Percentiles rank a stretch among this genome's conserved stretches.
Conservation (phyloP, 2,113 vertebrate species). For the Hyperopisus bebe region DNA sequence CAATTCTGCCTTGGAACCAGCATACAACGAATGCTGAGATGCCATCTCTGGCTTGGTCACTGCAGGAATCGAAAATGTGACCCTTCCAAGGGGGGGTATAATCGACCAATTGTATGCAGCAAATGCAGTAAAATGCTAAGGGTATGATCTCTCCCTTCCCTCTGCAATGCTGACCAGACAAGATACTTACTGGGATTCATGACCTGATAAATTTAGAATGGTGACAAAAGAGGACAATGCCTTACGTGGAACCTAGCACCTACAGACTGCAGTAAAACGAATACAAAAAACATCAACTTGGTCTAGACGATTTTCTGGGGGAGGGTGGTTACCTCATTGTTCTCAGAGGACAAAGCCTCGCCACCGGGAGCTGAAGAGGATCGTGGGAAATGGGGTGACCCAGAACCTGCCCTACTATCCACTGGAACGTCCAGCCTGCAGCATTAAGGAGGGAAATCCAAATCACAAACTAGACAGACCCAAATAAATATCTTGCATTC, state of each 20-base stretch:
- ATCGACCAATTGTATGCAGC: neutral
- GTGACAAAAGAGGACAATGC: neutral
- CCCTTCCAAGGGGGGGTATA: neutral
- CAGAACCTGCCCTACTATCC: conserved; percentile 54
- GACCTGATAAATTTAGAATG: conserved; percentile 1
- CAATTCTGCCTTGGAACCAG: neutral
- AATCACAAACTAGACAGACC: neutral
- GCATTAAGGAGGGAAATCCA: neutral
- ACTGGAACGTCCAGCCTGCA: conserved; percentile 69
- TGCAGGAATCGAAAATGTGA: neutral
- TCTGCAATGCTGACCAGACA: neutral
- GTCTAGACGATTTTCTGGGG: neutral
- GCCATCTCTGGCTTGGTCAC: neutral
- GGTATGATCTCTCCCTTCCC: neutral
- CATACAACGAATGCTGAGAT: neutral
- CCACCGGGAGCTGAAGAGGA: conserved; percentile 67
- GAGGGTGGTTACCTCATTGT: conserved; percentile 70
- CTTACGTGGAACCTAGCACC: neutral
- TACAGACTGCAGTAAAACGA: neutral
- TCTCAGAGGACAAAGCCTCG: conserved; percentile 67
- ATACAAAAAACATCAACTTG: neutral
- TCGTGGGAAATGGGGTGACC: conserved; percentile 57
- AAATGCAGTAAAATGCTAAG: neutral
- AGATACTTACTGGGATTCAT: neutral
- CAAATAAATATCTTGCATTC: neutral